Base-by-base conservation (phyloP, 2,888 invertebrate species). In the Endotricha flammealis region DNA sequence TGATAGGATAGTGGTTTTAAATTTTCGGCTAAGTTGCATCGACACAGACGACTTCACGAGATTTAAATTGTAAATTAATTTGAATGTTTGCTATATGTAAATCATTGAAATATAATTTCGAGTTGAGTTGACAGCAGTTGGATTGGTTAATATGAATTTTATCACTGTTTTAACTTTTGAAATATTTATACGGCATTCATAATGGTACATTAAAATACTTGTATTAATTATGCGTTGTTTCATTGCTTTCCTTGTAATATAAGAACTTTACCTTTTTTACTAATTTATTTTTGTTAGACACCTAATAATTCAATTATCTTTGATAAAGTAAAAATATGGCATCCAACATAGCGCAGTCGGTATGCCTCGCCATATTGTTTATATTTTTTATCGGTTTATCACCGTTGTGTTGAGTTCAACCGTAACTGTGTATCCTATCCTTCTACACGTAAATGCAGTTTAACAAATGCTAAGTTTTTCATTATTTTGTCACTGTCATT, bases 101-200 rank as follows among this genome's bases (percentile, higher is more conserved):
- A n/a, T 51, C 48, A 50, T 68, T 64, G 65, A 72, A 76, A 71
- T 72, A 71, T 79, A 64, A 74, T 81, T 85, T 81, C 62, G 57
- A 72, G 68, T 80, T 81, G 55, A 64, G 68, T 85, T 81, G 55
- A 55, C 73, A 71, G 68, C 78, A 77, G 71, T 82, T 79, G 62
- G 83, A 82, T 85, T 77, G 77, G 79, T 83, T 85, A 69, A 66
- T 81, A 80, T 83, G 81, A 82, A 88, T 88, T 87, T 85, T 87
- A 87, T 87, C 81, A 87, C 86, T 87, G 87, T 87, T 87, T 87
- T 87, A 85, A 77, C 83, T 81, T 87, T 87, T 85, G 74, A 87
- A 87, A 87, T 87, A 87, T 87, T 86, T 87, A 87, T 87, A 87
- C 79, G 76, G 74, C 82, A 87, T 83, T 77, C 75, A 79, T 85